Evolutionary conservation across 2,888 invertebrate genomes (phyloP).

Genomic region (Andrena praecox): DNA sequence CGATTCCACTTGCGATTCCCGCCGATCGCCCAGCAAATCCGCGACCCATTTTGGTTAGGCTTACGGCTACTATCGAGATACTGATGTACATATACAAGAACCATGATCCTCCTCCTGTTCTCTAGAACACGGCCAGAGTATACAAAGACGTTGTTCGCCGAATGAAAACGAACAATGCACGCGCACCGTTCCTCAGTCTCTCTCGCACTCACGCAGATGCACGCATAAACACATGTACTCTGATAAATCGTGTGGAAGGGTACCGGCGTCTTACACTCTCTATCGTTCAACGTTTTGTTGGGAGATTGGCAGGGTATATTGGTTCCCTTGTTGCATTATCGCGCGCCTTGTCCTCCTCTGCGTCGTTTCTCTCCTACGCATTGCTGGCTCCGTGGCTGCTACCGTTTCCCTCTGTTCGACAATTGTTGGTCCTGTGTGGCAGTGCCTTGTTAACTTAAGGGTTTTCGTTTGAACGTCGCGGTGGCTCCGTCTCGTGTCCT

Average conservation of each 20-base stretch:
- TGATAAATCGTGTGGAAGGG: constrained; percentile 53
- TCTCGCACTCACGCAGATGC: constrained; percentile 21
- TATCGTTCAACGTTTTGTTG: neutral
- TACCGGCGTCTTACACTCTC: constrained; percentile 30
- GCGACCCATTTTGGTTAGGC: constrained; percentile 80
- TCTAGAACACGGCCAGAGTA: constrained; percentile 74
- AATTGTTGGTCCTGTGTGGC: constrained; percentile 78
- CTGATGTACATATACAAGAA: constrained; percentile 83
- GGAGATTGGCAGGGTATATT: constrained; percentile 39
- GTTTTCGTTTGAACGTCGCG: constrained; percentile 19
- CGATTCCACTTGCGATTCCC: neutral
- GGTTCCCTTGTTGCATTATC: constrained; percentile 54
- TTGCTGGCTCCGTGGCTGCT: constrained; percentile 30
- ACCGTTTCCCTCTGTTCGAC: constrained; percentile 39
- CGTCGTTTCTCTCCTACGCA: constrained; percentile 7
- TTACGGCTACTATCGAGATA: constrained; percentile 83
- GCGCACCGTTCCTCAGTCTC: constrained; percentile 51
- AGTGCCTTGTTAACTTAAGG: constrained; percentile 74
- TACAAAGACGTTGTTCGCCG: constrained; percentile 81
- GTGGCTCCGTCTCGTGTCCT: constrained; percentile 8
- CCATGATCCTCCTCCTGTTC: constrained; percentile 69
- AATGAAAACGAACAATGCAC: constrained; percentile 75
- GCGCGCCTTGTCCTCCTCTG: constrained; percentile 27
- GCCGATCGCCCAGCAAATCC: constrained; percentile 74
- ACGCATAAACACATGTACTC: constrained; percentile 32